phyloP scores from a whole-genome alignment of 1,140 invertebrate species.

The Procambarus clarkii region DNA sequence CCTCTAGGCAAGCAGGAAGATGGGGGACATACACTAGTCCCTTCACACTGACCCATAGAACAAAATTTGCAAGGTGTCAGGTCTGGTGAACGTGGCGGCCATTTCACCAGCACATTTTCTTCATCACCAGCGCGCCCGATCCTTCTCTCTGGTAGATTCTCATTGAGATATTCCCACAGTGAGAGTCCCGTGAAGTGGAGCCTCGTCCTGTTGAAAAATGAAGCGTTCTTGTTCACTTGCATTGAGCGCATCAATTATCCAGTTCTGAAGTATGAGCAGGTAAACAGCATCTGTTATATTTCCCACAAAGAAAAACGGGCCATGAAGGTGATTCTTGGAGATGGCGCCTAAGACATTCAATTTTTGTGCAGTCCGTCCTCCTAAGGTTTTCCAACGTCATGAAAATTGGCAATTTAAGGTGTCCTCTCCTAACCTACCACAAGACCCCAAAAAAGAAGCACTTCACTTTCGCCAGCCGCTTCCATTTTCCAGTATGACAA shows the following conservation, averaged over 20 bases:
- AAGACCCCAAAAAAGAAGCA: no score
- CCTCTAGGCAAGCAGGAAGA: no score
- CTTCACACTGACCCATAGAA: no score
- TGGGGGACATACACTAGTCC: no score
- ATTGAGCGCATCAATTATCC: slow-evolving; percentile 14
- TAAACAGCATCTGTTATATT: background rate
- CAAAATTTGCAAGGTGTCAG: slow-evolving; percentile 28
- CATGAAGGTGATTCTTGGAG: slow-evolving; percentile 24
- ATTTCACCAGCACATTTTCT: slow-evolving; percentile 24
- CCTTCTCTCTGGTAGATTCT: background rate
- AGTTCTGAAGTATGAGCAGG: slow-evolving; percentile 13
- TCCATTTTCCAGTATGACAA: no score
- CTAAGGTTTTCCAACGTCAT: no score
- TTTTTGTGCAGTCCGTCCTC: no score
- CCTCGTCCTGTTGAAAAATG: background rate
- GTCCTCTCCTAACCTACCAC: no score
- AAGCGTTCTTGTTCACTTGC: slow-evolving; percentile 13
- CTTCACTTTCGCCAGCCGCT: no score
- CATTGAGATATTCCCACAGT: background rate
- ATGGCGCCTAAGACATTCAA: no score
- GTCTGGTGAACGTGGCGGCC: slow-evolving; percentile 20
- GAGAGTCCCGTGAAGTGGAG: background rate
- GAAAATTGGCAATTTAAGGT: no score
- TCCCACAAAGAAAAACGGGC: slow-evolving; percentile 21
- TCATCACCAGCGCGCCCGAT: slow-evolving; percentile 17